These are phyloP conservation scores for Mormyrops boulengeri DNA, from an alignment of 2,797 vertebrate genomes.

Conservation along the genomic window DNA sequence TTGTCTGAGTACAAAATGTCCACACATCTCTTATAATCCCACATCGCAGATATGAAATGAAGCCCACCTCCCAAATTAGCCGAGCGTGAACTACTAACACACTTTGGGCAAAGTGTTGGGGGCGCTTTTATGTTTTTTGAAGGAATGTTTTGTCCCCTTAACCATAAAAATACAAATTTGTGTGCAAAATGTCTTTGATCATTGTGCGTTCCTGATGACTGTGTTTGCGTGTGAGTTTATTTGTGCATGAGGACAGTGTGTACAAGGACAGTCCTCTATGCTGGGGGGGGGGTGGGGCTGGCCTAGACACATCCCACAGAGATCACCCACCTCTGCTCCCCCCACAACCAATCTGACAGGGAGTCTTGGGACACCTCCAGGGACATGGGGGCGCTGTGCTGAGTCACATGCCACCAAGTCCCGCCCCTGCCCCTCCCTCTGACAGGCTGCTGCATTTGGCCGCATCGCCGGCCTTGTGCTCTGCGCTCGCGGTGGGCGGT, in stretches of 20 bases:
- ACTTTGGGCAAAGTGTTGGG: neutral
- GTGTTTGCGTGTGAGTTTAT: neutral
- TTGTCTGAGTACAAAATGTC: neutral
- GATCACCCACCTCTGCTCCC: neutral
- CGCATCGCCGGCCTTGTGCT: neutral
- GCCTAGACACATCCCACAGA: constrained; percentile 2
- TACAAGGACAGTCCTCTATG: neutral
- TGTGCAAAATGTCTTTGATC: neutral
- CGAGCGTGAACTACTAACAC: neutral
- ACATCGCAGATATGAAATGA: neutral
- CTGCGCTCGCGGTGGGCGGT: neutral
- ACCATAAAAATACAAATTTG: neutral
- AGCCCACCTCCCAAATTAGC: constrained; percentile 2
- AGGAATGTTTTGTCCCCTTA: neutral
- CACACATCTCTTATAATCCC: neutral
- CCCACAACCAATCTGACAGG: neutral
- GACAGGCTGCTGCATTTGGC: constrained; percentile 7
- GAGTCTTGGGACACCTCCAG: neutral
- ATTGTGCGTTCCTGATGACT: neutral
- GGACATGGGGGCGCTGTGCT: constrained; percentile 5
- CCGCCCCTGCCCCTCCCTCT: constrained; percentile 1
- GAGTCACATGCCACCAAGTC: constrained; percentile 7
- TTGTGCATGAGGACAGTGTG: neutral
- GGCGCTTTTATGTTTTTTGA: neutral
- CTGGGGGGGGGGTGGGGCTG: neutral